A percentile compares a stretch with the other conserved stretches of the same genome.
phyloP scores from a whole-genome alignment of 2,888 invertebrate genomes.

The Meteorus colon region DNA sequence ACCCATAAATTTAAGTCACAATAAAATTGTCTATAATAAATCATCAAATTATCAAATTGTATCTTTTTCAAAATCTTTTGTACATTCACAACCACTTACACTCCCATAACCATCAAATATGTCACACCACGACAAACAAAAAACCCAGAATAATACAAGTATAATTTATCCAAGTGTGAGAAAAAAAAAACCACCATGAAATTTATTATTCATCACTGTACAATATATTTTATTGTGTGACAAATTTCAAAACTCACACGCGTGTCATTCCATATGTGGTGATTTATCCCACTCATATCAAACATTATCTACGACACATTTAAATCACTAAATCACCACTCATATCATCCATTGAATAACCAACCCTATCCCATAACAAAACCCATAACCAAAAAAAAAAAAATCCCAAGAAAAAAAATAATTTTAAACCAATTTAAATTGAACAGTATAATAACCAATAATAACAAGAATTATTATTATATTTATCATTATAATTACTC shows the following conservation, averaged over 20 bases:
- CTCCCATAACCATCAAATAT: background rate
- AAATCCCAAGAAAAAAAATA: background rate
- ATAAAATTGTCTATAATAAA: too few relatives aligned
- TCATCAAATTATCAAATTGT: too few relatives aligned
- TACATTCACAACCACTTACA: background rate
- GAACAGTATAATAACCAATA: background rate
- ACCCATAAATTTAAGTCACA: too few relatives aligned
- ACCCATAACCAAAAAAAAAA: background rate
- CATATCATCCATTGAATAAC: background rate
- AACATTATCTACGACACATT: conserved; percentile 1
- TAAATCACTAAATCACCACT: background rate
- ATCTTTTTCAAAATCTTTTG: too few relatives aligned
- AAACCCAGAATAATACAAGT: background rate
- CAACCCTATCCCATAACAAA: background rate
- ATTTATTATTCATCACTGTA: conserved; percentile 22
- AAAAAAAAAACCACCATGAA: conserved; percentile 9
- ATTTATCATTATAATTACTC: conserved; percentile 14
- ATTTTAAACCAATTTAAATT: background rate
- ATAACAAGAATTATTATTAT: conserved; percentile 3
- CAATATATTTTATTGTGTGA: conserved; percentile 21
- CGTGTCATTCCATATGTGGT: conserved; percentile 3
- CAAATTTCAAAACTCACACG: conserved; percentile 25
- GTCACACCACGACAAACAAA: background rate
- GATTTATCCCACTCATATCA: background rate
- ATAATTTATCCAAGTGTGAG: conserved; percentile 29